phyloP scores from a whole-genome alignment of 2,888 invertebrate species.

The Xestia c-nigrum region DNA sequence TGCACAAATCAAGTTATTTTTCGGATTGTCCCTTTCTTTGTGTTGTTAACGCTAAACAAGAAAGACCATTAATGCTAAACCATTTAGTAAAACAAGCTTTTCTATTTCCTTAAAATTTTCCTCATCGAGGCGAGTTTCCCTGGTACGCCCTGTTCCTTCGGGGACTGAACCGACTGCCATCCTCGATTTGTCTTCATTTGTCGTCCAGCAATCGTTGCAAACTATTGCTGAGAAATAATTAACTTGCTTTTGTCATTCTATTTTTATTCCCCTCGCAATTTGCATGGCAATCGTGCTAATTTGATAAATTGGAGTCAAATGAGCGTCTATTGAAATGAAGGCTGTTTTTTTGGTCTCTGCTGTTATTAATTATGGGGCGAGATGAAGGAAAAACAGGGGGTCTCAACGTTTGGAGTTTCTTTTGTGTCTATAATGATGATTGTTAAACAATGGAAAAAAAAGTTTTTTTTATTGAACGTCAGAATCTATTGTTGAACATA shows the following conservation, averaged over 20 bases:
- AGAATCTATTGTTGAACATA: neutral
- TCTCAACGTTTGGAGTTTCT: constrained; percentile 8
- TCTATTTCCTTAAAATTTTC: constrained; percentile 11
- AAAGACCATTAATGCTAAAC: neutral
- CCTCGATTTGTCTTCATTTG: constrained; percentile 70
- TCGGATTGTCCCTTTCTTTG: neutral
- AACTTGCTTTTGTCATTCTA: constrained; percentile 58
- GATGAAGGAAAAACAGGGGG: constrained; percentile 37
- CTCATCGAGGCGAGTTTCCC: constrained; percentile 23
- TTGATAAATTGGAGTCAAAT: constrained; percentile 54
- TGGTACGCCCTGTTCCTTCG: constrained; percentile 51
- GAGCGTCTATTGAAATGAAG: constrained; percentile 46
- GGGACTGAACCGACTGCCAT: constrained; percentile 56
- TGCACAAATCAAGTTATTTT: neutral
- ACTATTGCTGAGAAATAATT: constrained; percentile 68
- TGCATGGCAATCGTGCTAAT: constrained; percentile 54
- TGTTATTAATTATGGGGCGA: constrained; percentile 37
- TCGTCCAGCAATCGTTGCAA: constrained; percentile 57
- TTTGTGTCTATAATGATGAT: constrained; percentile 13
- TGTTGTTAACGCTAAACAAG: neutral
- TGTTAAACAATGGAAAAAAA: neutral
- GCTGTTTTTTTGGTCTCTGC: constrained; percentile 34
- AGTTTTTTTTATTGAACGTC: neutral
- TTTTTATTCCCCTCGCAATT: constrained; percentile 60
- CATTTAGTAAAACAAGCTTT: neutral